Evolutionary conservation across 2,888 invertebrate species (phyloP).

Genomic region (Hybos culiciformis): DNA sequence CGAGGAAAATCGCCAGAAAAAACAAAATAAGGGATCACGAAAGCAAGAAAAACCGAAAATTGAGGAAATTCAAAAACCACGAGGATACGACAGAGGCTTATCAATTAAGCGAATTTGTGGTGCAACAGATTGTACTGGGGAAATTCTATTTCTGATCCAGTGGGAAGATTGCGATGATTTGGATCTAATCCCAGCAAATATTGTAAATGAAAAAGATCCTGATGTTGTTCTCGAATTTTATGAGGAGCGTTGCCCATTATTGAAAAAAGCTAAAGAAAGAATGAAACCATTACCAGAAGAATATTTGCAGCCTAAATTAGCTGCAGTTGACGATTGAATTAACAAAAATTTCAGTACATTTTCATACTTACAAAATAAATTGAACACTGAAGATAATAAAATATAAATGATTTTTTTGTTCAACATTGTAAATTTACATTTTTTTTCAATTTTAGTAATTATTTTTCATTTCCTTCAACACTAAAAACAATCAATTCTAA

Average conservation of each 20-base stretch:
- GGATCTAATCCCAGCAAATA: constrained; percentile 50
- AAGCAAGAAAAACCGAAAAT: constrained; percentile 37
- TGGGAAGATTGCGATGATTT: constrained; percentile 59
- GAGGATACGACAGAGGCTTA: constrained; percentile 66
- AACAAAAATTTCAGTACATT: too few relatives aligned
- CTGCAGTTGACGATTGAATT: constrained; percentile 17
- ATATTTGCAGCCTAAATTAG: background rate
- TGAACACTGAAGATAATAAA: too few relatives aligned
- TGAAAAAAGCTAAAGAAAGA: constrained; percentile 26
- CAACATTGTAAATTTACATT: too few relatives aligned
- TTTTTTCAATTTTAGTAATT: too few relatives aligned
- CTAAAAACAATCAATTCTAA: too few relatives aligned
- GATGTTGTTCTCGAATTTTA: constrained; percentile 51
- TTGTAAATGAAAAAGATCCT: constrained; percentile 45
- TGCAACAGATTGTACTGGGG: constrained; percentile 77
- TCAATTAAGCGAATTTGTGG: constrained; percentile 79
- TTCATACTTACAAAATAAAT: too few relatives aligned
- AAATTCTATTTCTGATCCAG: constrained; percentile 79
- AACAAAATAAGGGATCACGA: constrained; percentile 32
- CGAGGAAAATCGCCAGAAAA: constrained; percentile 61
- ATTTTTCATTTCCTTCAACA: too few relatives aligned
- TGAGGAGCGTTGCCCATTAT: constrained; percentile 38
- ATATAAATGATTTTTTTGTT: too few relatives aligned
- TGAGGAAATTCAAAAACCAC: constrained; percentile 46
- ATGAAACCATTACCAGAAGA: constrained; percentile 27